These are phyloP conservation scores for Philotrypesis tridentata DNA, from an alignment of 1,140 invertebrate genomes.

Conservation along the genomic window DNA sequence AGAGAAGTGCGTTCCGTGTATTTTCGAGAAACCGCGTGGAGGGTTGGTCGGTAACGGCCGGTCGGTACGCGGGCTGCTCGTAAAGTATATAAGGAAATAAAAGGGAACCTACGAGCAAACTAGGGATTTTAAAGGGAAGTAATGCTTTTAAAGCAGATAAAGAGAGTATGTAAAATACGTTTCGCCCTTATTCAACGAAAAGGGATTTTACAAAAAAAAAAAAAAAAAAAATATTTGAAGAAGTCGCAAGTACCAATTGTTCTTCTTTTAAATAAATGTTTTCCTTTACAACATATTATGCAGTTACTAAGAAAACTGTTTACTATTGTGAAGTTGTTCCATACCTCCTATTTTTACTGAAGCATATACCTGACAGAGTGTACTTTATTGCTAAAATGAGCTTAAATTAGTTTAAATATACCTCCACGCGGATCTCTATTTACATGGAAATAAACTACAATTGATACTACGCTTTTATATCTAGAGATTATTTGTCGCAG, in stretches of 20 bases:
- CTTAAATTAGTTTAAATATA: conserved; percentile 8
- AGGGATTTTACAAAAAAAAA: background rate
- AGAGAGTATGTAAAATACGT: conserved; percentile 24
- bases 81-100: conserved; percentile 34
- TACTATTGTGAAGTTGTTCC: background rate
- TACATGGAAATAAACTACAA: conserved; percentile 53
- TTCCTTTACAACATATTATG: background rate
- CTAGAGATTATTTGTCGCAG: conserved; percentile 58
- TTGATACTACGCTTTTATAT: conserved; percentile 54
- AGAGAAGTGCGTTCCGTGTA: conserved; percentile 60
- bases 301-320: background rate
- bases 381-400: background rate
- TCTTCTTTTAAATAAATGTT: background rate
- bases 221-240: conserved; percentile 15
- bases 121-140: conserved; percentile 23
- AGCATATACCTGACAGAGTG: background rate
- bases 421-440: conserved; percentile 54
- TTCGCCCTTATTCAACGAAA: background rate
- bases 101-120: background rate
- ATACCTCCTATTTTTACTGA: background rate
- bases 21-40: conserved; percentile 53
- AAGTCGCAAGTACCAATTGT: background rate
- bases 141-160: conserved; percentile 28
- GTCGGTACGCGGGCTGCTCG: background rate
- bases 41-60: background rate